A percentile compares a stretch with the other conserved stretches of the same genome.
These are phyloP conservation scores for Otolemur garnettii DNA, from an alignment of 2,113 vertebrate species.

Conservation along the genomic window DNA sequence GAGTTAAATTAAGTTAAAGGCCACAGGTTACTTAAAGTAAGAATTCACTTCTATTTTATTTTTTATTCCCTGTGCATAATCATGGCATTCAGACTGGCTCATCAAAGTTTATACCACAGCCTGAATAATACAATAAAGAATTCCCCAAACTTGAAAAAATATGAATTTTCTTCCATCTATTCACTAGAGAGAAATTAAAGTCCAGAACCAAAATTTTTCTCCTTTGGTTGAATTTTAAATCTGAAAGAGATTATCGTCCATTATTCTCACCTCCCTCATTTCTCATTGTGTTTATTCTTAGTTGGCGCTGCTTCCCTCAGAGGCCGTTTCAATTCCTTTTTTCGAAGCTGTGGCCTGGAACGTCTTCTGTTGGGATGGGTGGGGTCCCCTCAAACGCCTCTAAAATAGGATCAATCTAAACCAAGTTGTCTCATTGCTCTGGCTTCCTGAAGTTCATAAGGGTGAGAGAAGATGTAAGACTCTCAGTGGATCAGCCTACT, in stretches of 20 bases:
- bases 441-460: constrained; percentile 13
- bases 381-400: not conserved
- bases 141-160: not conserved
- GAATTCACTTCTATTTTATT: not conserved
- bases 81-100: not conserved
- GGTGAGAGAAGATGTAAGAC: constrained; percentile 2
- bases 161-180: not conserved
- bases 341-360: constrained; percentile 41
- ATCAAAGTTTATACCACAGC: not conserved
- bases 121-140: constrained; percentile 40
- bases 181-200: constrained; percentile 47
- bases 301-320: not conserved
- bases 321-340: constrained; percentile 36
- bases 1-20: not conserved
- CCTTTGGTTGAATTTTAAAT: constrained; percentile 30
- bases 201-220: not conserved
- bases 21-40: not conserved
- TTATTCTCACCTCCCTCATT: not conserved
- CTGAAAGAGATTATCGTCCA: not conserved
- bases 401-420: constrained; percentile 50
- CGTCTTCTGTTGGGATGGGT: not conserved
- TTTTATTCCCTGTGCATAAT: not conserved
- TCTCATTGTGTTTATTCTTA: not conserved
- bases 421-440: not conserved
- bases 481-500: not conserved